phyloP scores from a whole-genome alignment of 2,888 invertebrate species.

The Ophraella communa region DNA sequence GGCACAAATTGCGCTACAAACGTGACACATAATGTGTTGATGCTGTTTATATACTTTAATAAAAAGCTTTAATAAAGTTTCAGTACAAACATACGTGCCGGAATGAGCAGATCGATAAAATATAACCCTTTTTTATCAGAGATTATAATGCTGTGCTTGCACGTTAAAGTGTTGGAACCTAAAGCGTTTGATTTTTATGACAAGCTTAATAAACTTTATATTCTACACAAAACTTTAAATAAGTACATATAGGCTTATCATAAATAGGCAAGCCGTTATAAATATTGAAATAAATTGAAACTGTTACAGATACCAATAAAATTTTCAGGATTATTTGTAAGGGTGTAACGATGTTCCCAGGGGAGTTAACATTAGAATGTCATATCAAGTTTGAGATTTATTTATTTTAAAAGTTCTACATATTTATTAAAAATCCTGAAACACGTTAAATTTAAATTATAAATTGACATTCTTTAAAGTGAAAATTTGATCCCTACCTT shows the following conservation, averaged over 20 bases:
- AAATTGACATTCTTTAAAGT: too few species aligned
- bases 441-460: too few species aligned
- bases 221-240: background rate
- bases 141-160: constrained; percentile 7
- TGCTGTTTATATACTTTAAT: constrained; percentile 32
- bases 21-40: constrained; percentile 30
- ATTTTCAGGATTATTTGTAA: too few species aligned
- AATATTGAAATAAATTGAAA: background rate
- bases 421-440: too few species aligned
- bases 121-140: constrained; percentile 14
- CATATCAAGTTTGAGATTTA: too few species aligned
- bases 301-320: too few species aligned
- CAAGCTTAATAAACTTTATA: background rate
- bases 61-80: constrained; percentile 35
- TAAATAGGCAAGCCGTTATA: background rate
- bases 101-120: constrained; percentile 19
- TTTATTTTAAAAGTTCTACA: too few species aligned
- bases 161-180: background rate
- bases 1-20: constrained; percentile 30
- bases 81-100: constrained; percentile 28
- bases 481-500: too few species aligned
- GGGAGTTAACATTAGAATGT: too few species aligned
- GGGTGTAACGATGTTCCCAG: too few species aligned
- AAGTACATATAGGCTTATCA: background rate
- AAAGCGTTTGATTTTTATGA: background rate